Percentiles rank a stretch among this genome's conserved stretches.
phyloP scores from a whole-genome alignment of 2,113 vertebrate species.

The Rhombomys opimus region DNA sequence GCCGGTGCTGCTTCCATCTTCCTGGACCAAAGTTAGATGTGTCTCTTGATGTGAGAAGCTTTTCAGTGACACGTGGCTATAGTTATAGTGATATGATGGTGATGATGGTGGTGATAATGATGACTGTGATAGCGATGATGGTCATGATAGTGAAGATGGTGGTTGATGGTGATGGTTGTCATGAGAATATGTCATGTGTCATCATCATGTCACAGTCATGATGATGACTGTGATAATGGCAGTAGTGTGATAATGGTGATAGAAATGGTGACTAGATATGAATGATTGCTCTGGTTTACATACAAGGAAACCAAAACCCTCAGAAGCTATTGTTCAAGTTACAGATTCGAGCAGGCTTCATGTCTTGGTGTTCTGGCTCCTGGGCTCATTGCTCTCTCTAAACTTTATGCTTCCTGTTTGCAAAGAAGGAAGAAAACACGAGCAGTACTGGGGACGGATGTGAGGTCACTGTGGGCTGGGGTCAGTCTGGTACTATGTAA shows the following conservation, averaged over 20 bases:
- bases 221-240: not conserved
- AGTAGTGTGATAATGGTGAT: not conserved
- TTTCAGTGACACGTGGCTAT: not conserved
- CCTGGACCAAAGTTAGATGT: not conserved
- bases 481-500: too few relatives aligned
- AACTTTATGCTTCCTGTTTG: accelerated
- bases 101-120: not conserved
- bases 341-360: accelerated
- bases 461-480: not conserved
- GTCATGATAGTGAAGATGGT: not conserved
- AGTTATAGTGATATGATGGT: not conserved
- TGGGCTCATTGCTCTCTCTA: too few relatives aligned
- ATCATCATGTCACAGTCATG: too few relatives aligned
- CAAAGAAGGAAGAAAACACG: not conserved
- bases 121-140: not conserved
- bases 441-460: accelerated
- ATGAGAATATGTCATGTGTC: too few relatives aligned
- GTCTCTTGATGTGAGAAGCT: not conserved
- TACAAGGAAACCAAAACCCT: not conserved
- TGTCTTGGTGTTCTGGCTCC: accelerated
- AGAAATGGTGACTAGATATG: not conserved
- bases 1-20: not conserved
- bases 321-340: too few relatives aligned
- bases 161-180: not conserved
- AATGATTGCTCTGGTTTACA: not conserved